These are phyloP conservation scores for Rhodophaea formosa DNA, from an alignment of 2,888 invertebrate genomes.

Conservation along the genomic window DNA sequence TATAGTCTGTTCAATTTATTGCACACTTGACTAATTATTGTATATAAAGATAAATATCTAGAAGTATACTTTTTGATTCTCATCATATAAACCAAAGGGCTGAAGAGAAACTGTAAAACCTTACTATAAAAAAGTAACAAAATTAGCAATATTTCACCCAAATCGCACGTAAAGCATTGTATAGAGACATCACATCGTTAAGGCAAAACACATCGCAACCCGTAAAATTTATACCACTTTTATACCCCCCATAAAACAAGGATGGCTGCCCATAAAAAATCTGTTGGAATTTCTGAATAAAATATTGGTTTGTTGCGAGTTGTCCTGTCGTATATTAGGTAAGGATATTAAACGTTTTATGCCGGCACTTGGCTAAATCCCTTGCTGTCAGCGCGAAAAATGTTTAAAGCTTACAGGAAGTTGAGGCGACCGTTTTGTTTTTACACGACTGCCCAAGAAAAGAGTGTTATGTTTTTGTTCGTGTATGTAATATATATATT, in stretches of 20 bases:
- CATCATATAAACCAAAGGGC: too few relatives aligned
- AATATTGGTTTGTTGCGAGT: constrained; percentile 17
- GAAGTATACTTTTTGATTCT: too few relatives aligned
- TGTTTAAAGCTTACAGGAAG: not conserved
- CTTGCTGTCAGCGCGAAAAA: not conserved
- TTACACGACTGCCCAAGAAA: too few relatives aligned
- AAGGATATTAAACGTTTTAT: constrained; percentile 17
- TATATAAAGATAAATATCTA: too few relatives aligned
- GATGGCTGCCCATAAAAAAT: constrained; percentile 18
- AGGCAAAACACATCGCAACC: constrained; percentile 11
- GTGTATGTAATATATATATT: too few relatives aligned
- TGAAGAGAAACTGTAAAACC: not conserved
- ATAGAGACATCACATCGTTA: constrained; percentile 13
- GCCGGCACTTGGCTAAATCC: constrained; percentile 12
- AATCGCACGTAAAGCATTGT: constrained; percentile 11
- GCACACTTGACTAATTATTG: too few relatives aligned
- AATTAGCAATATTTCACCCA: constrained; percentile 9
- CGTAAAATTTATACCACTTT: constrained; percentile 19
- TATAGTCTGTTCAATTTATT: too few relatives aligned
- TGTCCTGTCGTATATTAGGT: constrained; percentile 17
- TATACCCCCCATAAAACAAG: constrained; percentile 14
- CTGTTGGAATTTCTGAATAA: constrained; percentile 18
- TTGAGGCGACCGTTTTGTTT: not conserved
- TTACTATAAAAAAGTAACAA: constrained; percentile 7
- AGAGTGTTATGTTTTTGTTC: too few relatives aligned